Evolutionary conservation across 53 echinoderm and acorn worm genomes (phyloP).

Genomic region (Temnopleurus reevesii): DNA sequence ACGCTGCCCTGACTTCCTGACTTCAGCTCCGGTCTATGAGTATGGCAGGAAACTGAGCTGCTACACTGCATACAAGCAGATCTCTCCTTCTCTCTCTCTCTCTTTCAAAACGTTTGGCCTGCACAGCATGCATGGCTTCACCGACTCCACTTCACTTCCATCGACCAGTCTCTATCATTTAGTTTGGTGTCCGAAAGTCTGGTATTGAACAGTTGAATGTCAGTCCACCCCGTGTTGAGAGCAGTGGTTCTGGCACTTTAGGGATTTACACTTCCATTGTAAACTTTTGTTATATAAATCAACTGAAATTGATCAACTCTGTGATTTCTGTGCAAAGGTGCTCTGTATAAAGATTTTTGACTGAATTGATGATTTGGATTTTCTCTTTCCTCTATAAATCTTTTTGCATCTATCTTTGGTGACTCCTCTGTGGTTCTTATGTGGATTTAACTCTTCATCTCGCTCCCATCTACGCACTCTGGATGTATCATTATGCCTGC

Average conservation of each 20-base stretch:
- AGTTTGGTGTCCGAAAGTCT: slow-evolving; percentile 1
- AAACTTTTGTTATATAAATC: background rate
- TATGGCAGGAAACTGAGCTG: slow-evolving; percentile 10
- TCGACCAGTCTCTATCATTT: background rate
- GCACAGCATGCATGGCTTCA: slow-evolving; percentile 13
- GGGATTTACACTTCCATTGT: background rate
- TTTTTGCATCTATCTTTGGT: background rate
- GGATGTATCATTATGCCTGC: slow-evolving; percentile 45
- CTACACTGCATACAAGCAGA: background rate
- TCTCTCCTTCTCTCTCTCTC: background rate
- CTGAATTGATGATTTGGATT: background rate
- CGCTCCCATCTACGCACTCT: background rate
- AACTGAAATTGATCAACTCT: background rate
- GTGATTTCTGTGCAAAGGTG: background rate
- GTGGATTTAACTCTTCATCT: slow-evolving; percentile 18
- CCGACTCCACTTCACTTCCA: slow-evolving; percentile 15
- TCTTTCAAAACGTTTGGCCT: background rate
- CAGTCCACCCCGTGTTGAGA: too few relatives aligned
- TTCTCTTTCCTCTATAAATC: background rate
- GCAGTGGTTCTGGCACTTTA: background rate
- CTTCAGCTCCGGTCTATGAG: slow-evolving; percentile 29
- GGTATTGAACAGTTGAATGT: background rate
- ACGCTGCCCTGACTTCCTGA: slow-evolving; percentile 33
- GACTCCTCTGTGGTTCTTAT: slow-evolving; percentile 20
- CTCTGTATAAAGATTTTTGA: background rate